Percentiles rank a stretch among this genome's conserved stretches.
Evolutionary conservation across 1,140 invertebrate species (phyloP).

Genomic region (Akabosia matsudoensis): DNA sequence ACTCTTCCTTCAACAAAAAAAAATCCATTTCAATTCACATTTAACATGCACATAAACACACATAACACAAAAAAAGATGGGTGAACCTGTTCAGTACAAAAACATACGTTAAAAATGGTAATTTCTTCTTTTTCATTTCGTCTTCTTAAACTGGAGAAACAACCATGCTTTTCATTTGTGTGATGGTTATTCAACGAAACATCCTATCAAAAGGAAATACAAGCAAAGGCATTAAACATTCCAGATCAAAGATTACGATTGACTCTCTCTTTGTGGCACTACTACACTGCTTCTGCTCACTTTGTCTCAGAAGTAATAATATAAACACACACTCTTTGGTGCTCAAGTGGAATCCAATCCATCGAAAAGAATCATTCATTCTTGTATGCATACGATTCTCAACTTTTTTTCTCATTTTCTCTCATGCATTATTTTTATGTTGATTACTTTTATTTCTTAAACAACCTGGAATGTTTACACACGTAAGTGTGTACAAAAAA

Average conservation of each 20-base stretch:
- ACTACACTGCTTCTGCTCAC: not conserved
- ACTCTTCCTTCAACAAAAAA: not conserved
- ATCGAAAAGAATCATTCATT: conserved; percentile 14
- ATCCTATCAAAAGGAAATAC: too few species aligned
- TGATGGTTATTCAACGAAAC: too few species aligned
- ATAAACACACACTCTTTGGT: not conserved
- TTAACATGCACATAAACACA: conserved; percentile 17
- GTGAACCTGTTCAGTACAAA: not conserved
- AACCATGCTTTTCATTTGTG: too few species aligned
- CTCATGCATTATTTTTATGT: conserved; percentile 15
- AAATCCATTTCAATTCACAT: conserved; percentile 14
- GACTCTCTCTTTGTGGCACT: too few species aligned
- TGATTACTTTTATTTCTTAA: not conserved
- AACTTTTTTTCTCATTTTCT: not conserved
- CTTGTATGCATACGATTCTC: conserved; percentile 1
- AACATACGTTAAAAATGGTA: not conserved
- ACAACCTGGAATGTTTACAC: not conserved
- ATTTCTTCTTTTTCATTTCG: not conserved
- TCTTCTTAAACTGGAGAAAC: conserved; percentile 19
- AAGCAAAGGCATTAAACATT: conserved; percentile 11
- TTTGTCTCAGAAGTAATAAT: not conserved
- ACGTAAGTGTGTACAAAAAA: not conserved
- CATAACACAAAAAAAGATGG: not conserved
- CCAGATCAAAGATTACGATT: conserved; percentile 23
- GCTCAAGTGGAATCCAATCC: not conserved